Evolutionary conservation across 2,888 invertebrate species (phyloP), one percentile per base, ranked within the genome.

Genomic region (Miltochrista miniata): DNA sequence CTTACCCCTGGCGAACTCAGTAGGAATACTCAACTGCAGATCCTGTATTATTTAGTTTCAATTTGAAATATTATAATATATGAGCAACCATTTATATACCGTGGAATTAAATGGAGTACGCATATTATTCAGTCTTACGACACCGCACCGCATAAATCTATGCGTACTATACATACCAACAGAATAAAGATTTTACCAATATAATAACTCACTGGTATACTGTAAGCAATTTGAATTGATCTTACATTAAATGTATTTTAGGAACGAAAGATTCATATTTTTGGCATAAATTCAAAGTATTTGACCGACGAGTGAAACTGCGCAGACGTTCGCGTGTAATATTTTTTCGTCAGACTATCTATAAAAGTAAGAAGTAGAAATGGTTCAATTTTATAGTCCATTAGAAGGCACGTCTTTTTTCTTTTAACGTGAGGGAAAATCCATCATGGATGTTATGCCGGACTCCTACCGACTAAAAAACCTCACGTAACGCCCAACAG

Each of bases 251-350:
- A 74, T 74, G 54, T 89, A 89, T 90, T 90, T 87, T 61, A 72
- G 86, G 82, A 81, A 52, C 63, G 65, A 39, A 70, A 85, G 84
- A 88, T 89, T 88, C 85, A 88, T 88, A 89, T 85, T 88, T 90
- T 86, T 90, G 90, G 90, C 90, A 85, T 72, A 81, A 74, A 68
- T 66, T 89, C 90, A 90, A 87, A 80, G 70, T 72, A 74, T 64
- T 63, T 66, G 61, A 60, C 64, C 66, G 72, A 38, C 64, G 61
- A 64, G 48, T 57, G 64, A 68, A 59, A 53, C 39, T 51, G 31
- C 37, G 46, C 68, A 69, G 65, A 59, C 47, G 47, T 18, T 45
- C 41, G 29, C 36, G 14, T 54, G 33, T 43, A 46, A 54, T 50
- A 46, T 46, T 46, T 49, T n/a, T 41, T 42, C 42, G 48, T 45